Evolutionary conservation across 2,113 vertebrate genomes (phyloP).

Genomic region (Lagopus leucura): DNA sequence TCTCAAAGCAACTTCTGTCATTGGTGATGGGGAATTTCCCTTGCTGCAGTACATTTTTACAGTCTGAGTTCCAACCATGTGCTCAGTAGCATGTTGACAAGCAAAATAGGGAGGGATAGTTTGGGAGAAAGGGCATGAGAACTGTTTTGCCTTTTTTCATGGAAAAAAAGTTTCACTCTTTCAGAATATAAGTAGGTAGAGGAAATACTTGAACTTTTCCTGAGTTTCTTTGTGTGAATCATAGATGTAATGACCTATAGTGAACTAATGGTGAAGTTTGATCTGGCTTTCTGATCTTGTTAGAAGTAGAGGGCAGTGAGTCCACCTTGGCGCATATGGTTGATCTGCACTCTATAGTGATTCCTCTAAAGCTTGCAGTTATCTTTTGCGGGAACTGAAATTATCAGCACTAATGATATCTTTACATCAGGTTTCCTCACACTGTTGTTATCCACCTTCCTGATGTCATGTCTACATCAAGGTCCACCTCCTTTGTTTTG

Average conservation of each 20-base stretch:
- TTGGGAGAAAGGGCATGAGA: not conserved
- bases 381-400: not conserved
- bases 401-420: not conserved
- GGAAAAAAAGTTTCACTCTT: not conserved
- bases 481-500: not conserved
- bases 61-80: not conserved
- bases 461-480: not conserved
- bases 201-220: not conserved
- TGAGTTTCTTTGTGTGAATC: not conserved
- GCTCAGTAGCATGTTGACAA: not conserved
- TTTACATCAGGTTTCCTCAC: not conserved
- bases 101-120: not conserved
- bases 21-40: not conserved
- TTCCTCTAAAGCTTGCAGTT: not conserved
- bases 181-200: not conserved
- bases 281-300: not conserved
- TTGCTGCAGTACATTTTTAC: constrained; percentile 7
- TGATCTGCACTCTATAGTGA: not conserved
- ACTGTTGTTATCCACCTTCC: not conserved
- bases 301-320: fast-evolving
- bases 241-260: not conserved
- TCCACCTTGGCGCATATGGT: not conserved
- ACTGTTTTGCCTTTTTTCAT: not conserved
- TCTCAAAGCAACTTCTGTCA: not conserved
- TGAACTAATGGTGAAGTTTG: not conserved